Percentiles rank a stretch among this genome's conserved stretches.
Evolutionary conservation across 2,797 vertebrate species (phyloP).

Genomic region (Danio aesculapii): DNA sequence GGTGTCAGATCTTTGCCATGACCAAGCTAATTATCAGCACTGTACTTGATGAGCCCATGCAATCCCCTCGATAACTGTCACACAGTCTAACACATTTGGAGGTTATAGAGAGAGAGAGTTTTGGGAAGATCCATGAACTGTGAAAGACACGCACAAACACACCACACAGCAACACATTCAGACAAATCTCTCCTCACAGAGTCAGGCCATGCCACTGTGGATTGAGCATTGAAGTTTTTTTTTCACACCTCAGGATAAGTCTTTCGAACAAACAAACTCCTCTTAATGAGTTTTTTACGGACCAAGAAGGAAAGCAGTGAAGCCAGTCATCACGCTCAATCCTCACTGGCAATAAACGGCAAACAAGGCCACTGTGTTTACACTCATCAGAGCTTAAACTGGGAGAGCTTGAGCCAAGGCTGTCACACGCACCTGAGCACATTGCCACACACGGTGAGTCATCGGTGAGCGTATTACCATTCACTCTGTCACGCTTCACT

Average conservation of each 20-base stretch:
- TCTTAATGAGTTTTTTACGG: constrained; percentile 63
- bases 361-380: constrained; percentile 61
- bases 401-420: constrained; percentile 41
- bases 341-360: constrained; percentile 44
- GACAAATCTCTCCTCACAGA: constrained; percentile 61
- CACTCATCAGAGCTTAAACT: constrained; percentile 50
- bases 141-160: constrained; percentile 37
- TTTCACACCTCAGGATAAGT: constrained; percentile 50
- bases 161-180: constrained; percentile 27
- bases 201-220: constrained; percentile 54
- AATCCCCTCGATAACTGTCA: constrained; percentile 75
- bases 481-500: constrained; percentile 74
- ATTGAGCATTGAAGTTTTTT: constrained; percentile 50
- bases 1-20: constrained; percentile 73
- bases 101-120: constrained; percentile 51
- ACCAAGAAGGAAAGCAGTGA: constrained; percentile 41
- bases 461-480: constrained; percentile 64
- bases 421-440: constrained; percentile 64
- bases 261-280: constrained; percentile 53
- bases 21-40: constrained; percentile 78
- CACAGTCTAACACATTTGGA: constrained; percentile 76
- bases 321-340: constrained; percentile 42
- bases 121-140: constrained; percentile 49
- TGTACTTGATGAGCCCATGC: constrained; percentile 65
- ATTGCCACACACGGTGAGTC: constrained; percentile 58